Evolutionary conservation across 2,113 vertebrate species (phyloP).

Genomic region (Pelodiscus sinensis): DNA sequence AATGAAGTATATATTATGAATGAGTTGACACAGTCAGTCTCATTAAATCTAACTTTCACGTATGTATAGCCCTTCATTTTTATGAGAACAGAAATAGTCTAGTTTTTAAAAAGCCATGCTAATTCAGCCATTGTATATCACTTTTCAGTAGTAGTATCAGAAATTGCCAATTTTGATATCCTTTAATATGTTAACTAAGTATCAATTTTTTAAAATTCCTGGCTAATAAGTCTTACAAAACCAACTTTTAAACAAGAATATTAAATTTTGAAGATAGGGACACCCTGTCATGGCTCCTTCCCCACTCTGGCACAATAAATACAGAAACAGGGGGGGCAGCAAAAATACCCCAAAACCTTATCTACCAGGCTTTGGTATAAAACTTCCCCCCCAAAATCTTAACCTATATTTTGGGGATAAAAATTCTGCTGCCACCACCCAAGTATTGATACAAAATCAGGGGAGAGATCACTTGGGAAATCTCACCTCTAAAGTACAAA

Average conservation of each 20-base stretch:
- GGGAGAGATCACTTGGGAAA: too few relatives aligned
- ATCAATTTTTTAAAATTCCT: neutral
- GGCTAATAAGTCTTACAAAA: neutral
- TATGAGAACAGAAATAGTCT: neutral
- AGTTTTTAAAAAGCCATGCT: neutral
- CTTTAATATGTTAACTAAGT: neutral
- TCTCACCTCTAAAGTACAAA: too few relatives aligned
- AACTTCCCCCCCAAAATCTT: too few relatives aligned
- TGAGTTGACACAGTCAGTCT: neutral
- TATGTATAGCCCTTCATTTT: neutral
- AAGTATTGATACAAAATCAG: too few relatives aligned
- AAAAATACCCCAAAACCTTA: too few relatives aligned
- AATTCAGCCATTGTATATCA: neutral
- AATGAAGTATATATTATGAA: neutral
- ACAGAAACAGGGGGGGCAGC: too few relatives aligned
- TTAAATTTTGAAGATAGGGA: neutral
- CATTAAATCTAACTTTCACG: fast-evolving
- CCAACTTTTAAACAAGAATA: neutral
- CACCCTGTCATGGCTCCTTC: too few relatives aligned
- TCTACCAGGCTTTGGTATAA: too few relatives aligned
- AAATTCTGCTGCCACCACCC: too few relatives aligned
- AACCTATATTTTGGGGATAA: too few relatives aligned
- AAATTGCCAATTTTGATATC: neutral
- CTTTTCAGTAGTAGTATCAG: neutral
- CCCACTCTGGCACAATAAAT: too few relatives aligned